phyloP scores from a whole-genome alignment of 53 echinoderm and acorn worm genomes.

The Zoroaster sp. region DNA sequence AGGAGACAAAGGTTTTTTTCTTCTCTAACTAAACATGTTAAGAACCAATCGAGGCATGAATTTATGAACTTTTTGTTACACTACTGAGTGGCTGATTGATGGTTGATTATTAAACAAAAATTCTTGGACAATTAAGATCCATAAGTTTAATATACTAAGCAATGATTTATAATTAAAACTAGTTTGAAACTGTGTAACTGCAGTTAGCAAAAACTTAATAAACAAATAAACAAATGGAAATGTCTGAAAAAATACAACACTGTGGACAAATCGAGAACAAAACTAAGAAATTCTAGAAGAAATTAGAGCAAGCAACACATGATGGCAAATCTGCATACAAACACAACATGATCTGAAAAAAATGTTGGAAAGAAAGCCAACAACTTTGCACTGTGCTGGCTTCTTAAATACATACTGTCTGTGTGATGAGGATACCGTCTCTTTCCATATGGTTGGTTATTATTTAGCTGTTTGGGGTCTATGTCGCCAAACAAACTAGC shows the following conservation, averaged over 20 bases:
- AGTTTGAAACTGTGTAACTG: too few relatives aligned
- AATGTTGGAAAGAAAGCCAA: not conserved
- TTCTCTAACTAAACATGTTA: too few relatives aligned
- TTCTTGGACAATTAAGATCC: too few relatives aligned
- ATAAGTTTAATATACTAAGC: too few relatives aligned
- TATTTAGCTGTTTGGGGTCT: not conserved
- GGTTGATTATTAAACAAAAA: too few relatives aligned
- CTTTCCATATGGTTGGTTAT: conserved; percentile 38
- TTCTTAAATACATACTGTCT: conserved; percentile 42
- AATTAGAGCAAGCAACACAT: not conserved
- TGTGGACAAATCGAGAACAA: not conserved
- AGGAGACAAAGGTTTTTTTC: too few relatives aligned
- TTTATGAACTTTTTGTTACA: too few relatives aligned
- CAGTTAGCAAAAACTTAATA: too few relatives aligned
- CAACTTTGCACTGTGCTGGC: not conserved
- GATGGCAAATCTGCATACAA: not conserved
- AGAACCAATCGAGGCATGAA: too few relatives aligned
- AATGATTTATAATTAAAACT: too few relatives aligned
- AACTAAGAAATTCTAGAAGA: not conserved
- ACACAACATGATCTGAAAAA: not conserved
- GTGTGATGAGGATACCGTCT: conserved; percentile 14
- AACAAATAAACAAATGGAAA: too few relatives aligned
- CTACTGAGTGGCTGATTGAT: too few relatives aligned
- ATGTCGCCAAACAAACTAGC: conserved; percentile 31
- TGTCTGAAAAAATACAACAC: not conserved